Conservation (phyloP, 2,888 invertebrate species). For the Deroplatys truncata region DNA sequence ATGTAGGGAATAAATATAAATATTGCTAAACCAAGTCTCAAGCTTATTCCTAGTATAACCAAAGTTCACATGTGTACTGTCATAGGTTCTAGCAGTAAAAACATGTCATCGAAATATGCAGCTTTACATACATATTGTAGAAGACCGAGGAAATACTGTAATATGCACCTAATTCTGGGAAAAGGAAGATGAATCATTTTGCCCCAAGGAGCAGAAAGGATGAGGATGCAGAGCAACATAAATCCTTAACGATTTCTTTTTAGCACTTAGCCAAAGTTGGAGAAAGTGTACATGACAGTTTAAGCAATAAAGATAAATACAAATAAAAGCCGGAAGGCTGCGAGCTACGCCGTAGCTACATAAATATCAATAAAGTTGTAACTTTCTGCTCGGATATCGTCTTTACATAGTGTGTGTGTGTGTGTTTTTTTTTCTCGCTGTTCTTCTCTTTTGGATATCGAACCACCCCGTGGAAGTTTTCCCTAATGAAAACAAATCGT, state of each 20-base stretch:
- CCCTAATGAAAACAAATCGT: not conserved
- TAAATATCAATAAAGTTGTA: not conserved
- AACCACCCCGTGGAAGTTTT: not conserved
- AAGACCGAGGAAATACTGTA: too few species aligned
- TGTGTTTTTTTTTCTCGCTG: not conserved
- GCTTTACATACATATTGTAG: too few species aligned
- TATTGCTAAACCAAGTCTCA: too few species aligned
- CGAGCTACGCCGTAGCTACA: not conserved
- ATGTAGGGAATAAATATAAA: too few species aligned
- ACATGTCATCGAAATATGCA: too few species aligned
- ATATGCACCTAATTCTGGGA: not conserved
- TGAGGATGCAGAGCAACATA: not conserved
- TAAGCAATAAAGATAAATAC: not conserved
- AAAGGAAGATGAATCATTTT: not conserved
- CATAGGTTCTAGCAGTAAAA: too few species aligned
- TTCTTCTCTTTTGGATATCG: not conserved
- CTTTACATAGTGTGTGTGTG: not conserved
- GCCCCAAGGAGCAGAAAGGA: not conserved
- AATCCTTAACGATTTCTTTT: not conserved
- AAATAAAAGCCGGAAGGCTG: not conserved
- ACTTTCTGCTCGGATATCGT: not conserved
- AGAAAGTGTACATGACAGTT: not conserved
- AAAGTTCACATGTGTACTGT: too few species aligned
- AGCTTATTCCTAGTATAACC: too few species aligned
- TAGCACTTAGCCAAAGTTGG: not conserved